A percentile compares a stretch with the other conserved stretches of the same genome.
phyloP scores from a whole-genome alignment of 2,113 vertebrate species.

The Tupaia tana region DNA sequence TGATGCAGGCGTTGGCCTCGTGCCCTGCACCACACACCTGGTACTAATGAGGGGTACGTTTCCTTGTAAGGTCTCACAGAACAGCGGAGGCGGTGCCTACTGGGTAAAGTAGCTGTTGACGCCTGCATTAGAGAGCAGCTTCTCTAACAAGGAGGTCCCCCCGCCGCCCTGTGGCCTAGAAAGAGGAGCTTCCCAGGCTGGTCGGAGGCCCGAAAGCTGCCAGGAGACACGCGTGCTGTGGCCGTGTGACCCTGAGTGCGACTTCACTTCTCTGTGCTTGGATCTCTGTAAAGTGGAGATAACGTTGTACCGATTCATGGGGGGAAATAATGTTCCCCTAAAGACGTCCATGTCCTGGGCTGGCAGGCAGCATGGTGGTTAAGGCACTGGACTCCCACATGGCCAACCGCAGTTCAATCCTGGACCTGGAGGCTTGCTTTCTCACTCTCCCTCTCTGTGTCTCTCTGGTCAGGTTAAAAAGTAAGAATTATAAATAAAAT shows the following conservation, averaged over 20 bases:
- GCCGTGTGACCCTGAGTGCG: neutral
- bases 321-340: neutral
- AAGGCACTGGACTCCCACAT: too few species aligned
- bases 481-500: too few species aligned
- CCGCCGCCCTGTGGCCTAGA: neutral
- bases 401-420: too few species aligned
- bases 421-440: too few species aligned
- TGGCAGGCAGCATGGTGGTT: too few species aligned
- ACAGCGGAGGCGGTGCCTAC: too few species aligned
- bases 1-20: too few species aligned
- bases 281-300: neutral
- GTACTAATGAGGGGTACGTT: neutral
- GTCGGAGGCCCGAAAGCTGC: neutral
- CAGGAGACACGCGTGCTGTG: neutral
- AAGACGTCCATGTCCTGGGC: neutral
- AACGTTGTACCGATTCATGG: neutral
- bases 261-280: neutral
- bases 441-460: too few species aligned
- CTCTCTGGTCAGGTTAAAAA: too few species aligned
- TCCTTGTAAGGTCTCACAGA: conserved; percentile 25
- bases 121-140: neutral
- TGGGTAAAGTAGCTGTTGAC: neutral
- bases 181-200: neutral
- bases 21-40: too few species aligned
- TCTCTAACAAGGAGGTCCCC: neutral